Percentiles rank a stretch among this genome's conserved stretches.
Evolutionary conservation across 2,797 vertebrate genomes (phyloP).

Genomic region (Myotis vivesi): DNA sequence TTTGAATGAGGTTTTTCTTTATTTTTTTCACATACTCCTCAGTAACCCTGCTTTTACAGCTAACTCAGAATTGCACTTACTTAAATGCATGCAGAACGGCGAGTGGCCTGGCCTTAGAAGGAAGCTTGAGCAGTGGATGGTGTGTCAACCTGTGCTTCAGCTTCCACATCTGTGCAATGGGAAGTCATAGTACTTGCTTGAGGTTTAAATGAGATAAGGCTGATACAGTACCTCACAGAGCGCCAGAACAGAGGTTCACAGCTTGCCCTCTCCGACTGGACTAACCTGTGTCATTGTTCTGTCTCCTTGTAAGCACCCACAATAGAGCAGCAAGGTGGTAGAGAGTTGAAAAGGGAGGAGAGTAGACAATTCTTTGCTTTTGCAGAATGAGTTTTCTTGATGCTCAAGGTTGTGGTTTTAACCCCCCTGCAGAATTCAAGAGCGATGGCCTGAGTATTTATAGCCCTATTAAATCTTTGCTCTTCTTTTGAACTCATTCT

Average conservation of each 20-base stretch:
- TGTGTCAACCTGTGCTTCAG: neutral
- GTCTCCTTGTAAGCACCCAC: neutral
- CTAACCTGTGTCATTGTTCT: no score
- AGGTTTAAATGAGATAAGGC: neutral
- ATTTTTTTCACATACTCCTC: neutral
- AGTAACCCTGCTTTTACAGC: neutral
- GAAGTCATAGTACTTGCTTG: neutral
- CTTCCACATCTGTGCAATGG: neutral
- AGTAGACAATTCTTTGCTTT: neutral
- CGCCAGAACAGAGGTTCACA: fast-evolving
- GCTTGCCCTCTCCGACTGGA: neutral
- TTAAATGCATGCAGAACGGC: neutral
- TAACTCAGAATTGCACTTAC: neutral
- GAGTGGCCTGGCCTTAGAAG: neutral
- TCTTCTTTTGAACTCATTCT: neutral
- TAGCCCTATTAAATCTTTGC: neutral
- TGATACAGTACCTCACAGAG: no score
- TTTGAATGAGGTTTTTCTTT: neutral
- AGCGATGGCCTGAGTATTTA: neutral
- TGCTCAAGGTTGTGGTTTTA: neutral
- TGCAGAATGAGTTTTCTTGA: neutral
- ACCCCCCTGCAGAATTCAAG: neutral
- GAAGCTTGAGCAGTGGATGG: neutral
- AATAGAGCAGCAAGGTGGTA: neutral
- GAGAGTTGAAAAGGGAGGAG: neutral